These are phyloP conservation scores for Hippoglossus stenolepis DNA, from an alignment of 2,113 vertebrate species.

Conservation along the genomic window DNA sequence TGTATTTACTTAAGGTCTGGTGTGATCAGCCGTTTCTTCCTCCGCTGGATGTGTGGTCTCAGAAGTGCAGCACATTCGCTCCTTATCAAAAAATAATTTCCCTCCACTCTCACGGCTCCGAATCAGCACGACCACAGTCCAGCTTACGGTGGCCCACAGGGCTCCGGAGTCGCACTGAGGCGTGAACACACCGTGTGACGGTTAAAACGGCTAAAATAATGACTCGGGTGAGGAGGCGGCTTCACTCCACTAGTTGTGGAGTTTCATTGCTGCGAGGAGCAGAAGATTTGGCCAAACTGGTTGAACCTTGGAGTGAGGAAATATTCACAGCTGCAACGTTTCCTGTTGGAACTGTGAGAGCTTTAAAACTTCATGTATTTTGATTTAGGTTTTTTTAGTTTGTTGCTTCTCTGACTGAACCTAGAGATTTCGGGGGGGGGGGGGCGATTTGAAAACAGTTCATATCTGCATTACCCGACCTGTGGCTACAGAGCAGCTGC, in stretches of 20 bases:
- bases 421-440: too few relatives aligned
- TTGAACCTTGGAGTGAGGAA: background rate
- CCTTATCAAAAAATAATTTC: slow-evolving; percentile 33
- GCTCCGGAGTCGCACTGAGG: slow-evolving; percentile 43
- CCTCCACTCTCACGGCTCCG: background rate
- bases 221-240: slow-evolving; percentile 54
- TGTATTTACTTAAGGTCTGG: background rate
- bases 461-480: too few relatives aligned
- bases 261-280: slow-evolving; percentile 11
- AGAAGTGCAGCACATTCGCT: background rate
- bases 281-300: slow-evolving; percentile 10
- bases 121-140: slow-evolving; percentile 16
- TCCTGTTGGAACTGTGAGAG: too few relatives aligned
- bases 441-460: too few relatives aligned
- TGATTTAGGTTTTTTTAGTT: too few relatives aligned
- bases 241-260: slow-evolving; percentile 37
- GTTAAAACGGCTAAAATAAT: slow-evolving; percentile 69
- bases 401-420: too few relatives aligned
- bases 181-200: slow-evolving; percentile 60
- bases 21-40: background rate
- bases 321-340: background rate
- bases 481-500: background rate
- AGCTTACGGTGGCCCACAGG: slow-evolving; percentile 21
- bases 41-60: background rate
- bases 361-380: too few relatives aligned